phyloP scores from a whole-genome alignment of 2,888 invertebrate genomes.

The Drosophila greeni region DNA sequence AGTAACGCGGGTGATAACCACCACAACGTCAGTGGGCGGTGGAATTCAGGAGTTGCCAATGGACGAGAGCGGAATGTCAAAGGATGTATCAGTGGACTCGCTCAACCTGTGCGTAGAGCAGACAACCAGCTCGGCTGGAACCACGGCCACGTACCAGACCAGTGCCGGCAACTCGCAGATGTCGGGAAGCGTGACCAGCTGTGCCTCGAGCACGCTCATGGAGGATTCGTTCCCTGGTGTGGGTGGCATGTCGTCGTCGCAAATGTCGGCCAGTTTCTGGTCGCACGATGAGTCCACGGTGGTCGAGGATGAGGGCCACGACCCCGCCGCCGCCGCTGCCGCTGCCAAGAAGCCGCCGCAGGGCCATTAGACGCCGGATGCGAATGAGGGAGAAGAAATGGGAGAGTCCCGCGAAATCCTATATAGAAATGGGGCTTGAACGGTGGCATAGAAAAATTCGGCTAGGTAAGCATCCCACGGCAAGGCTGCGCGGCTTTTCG shows the following conservation, averaged over 20 bases:
- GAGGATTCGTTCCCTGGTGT: slow-evolving; percentile 79
- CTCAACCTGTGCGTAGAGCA: slow-evolving; percentile 83
- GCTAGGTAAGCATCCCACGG: slow-evolving; percentile 70
- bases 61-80: slow-evolving; percentile 64
- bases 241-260: slow-evolving; percentile 64
- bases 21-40: slow-evolving; percentile 59
- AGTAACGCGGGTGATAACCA: slow-evolving; percentile 63
- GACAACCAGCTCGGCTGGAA: slow-evolving; percentile 86
- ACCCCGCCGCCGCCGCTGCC: slow-evolving; percentile 18
- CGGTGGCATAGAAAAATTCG: slow-evolving; percentile 64
- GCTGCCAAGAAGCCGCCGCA: slow-evolving; percentile 21
- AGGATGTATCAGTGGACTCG: slow-evolving; percentile 78
- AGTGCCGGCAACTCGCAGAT: slow-evolving; percentile 91
- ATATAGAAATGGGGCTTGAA: slow-evolving; percentile 53
- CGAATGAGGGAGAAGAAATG: slow-evolving; percentile 17
- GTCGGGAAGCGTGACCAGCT: slow-evolving; percentile 91
- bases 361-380: slow-evolving; percentile 31
- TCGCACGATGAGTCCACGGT: slow-evolving; percentile 74
- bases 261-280: slow-evolving; percentile 72
- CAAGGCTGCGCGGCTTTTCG: slow-evolving; percentile 58
- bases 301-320: slow-evolving; percentile 62
- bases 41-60: slow-evolving; percentile 55
- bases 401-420: slow-evolving; percentile 27
- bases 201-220: slow-evolving; percentile 90
- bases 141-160: slow-evolving; percentile 90